Evolutionary conservation across 37 sponge, comb jelly and placozoan genomes (phyloP).

Genomic region (Axinella damicornis): DNA sequence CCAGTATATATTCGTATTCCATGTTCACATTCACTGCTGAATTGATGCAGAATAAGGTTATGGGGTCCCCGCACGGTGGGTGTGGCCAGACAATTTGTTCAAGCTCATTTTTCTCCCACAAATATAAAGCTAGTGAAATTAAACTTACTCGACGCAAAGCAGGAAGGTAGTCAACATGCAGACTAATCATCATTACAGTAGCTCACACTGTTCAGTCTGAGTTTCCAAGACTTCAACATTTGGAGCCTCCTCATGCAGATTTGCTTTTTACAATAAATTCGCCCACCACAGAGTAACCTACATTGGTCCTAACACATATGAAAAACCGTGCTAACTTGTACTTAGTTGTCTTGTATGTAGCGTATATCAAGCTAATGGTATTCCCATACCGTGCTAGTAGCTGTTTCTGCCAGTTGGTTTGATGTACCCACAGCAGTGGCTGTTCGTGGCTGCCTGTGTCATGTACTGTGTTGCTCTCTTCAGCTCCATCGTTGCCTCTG

Average conservation of each 20-base stretch:
- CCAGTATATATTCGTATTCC: too few species aligned
- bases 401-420: slow-evolving; percentile 50
- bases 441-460: background rate
- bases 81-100: too few species aligned
- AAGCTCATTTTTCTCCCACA: too few species aligned
- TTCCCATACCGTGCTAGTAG: slow-evolving; percentile 51
- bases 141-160: too few species aligned
- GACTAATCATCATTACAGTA: too few species aligned
- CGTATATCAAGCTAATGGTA: slow-evolving; percentile 44
- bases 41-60: too few species aligned
- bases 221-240: slow-evolving; percentile 20
- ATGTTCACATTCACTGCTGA: too few species aligned
- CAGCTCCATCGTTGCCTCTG: too few species aligned
- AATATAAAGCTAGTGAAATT: too few species aligned
- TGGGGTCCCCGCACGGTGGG: too few species aligned
- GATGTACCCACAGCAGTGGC: slow-evolving; percentile 44
- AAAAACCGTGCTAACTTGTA: slow-evolving; percentile 61
- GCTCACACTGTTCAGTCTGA: slow-evolving; percentile 44
- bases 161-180: too few species aligned
- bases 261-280: slow-evolving; percentile 35
- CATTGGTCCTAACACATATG: slow-evolving; percentile 47
- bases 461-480: background rate
- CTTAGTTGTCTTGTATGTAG: slow-evolving; percentile 54
- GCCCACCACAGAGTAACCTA: slow-evolving; percentile 49
- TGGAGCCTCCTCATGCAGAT: slow-evolving; percentile 13